Percentiles rank a stretch among this genome's conserved stretches.
These are phyloP conservation scores for Oscheius sp. DNA, from an alignment of 2,888 invertebrate species.

Conservation along the genomic window DNA sequence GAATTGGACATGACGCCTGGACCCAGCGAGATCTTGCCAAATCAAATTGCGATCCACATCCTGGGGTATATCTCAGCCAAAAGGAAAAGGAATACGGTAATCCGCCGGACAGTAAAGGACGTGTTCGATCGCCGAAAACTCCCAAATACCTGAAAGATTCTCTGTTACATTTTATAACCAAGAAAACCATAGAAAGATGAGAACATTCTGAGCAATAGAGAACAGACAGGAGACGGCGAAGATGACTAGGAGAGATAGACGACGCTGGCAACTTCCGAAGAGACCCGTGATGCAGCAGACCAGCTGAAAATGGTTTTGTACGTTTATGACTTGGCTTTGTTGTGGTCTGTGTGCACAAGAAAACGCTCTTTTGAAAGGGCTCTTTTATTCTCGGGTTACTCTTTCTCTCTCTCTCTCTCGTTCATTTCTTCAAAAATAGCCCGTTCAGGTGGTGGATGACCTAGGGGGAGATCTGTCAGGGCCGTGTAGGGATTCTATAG, in stretches of 20 bases:
- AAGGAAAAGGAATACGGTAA: conserved; percentile 63
- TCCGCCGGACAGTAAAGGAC: conserved; percentile 55
- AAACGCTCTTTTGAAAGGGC: background rate
- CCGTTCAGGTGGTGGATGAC: background rate
- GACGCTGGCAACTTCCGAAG: conserved; percentile 57
- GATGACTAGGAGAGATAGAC: conserved; percentile 52
- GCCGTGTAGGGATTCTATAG: conserved; percentile 25
- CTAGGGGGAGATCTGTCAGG: conserved; percentile 21
- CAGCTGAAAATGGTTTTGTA: conserved; percentile 60
- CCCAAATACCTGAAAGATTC: conserved; percentile 48
- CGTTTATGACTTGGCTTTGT: too few relatives aligned
- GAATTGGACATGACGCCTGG: conserved; percentile 22
- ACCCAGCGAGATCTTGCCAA: conserved; percentile 36
- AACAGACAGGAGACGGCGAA: conserved; percentile 49
- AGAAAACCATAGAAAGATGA: conserved; percentile 53
- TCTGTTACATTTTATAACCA: background rate
- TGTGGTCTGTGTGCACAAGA: background rate
- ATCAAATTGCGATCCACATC: conserved; percentile 59
- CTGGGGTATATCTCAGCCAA: conserved; percentile 60
- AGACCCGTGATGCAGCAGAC: conserved; percentile 58
- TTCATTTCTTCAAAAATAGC: background rate
- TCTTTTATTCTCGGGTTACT: background rate
- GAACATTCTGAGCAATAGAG: conserved; percentile 52
- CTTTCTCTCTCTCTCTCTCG: background rate
- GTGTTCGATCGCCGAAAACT: conserved; percentile 50